Evolutionary conservation across 2,888 invertebrate genomes (phyloP).

Genomic region (Sycophila texana): DNA sequence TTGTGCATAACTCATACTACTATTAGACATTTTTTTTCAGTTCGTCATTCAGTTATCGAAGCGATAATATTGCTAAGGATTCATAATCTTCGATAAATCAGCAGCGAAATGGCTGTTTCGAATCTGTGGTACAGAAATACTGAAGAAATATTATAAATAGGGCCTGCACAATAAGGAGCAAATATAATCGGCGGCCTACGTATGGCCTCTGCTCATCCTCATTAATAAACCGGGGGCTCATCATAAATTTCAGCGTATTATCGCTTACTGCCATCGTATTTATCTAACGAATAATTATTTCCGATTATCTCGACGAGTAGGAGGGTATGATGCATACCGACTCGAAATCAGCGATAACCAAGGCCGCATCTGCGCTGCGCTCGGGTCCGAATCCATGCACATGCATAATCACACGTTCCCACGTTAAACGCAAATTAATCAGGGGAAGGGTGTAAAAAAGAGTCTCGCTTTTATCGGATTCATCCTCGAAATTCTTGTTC

Average conservation of each 20-base stretch:
- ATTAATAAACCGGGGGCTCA: conserved; percentile 66
- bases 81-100: conserved; percentile 23
- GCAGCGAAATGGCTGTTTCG: neutral
- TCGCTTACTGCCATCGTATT: conserved; percentile 69
- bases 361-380: conserved; percentile 59
- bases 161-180: neutral
- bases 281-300: conserved; percentile 75
- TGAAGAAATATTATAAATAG: conserved; percentile 38
- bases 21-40: too few species aligned
- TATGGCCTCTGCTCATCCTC: conserved; percentile 57
- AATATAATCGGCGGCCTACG: conserved; percentile 43
- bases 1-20: too few species aligned
- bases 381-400: conserved; percentile 57
- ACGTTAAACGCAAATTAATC: too few species aligned
- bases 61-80: too few species aligned
- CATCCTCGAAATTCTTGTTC: too few species aligned
- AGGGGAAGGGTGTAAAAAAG: too few species aligned
- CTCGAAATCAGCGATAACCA: conserved; percentile 71
- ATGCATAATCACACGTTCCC: too few species aligned
- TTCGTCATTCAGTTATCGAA: too few species aligned
- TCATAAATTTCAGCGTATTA: conserved; percentile 68
- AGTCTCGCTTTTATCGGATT: too few species aligned
- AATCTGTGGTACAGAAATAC: neutral
- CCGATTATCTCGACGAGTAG: conserved; percentile 67
- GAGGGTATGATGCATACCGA: conserved; percentile 67